A percentile compares a stretch with the other conserved stretches of the same genome.
These are phyloP conservation scores for Tenodera sinensis DNA, from an alignment of 2,888 invertebrate species.

Conservation along the genomic window DNA sequence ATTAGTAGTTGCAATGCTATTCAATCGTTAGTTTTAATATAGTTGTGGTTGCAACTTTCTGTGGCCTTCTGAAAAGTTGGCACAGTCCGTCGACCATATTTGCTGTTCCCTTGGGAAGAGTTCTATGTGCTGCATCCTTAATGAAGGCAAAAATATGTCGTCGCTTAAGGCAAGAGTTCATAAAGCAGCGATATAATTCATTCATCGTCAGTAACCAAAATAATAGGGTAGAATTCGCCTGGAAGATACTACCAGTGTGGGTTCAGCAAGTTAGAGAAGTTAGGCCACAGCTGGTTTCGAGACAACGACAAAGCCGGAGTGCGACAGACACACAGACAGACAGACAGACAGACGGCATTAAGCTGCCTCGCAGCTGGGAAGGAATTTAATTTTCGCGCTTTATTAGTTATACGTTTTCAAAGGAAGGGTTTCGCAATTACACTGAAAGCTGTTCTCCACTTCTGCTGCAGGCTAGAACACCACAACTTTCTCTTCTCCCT, in stretches of 20 bases:
- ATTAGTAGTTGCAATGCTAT: no score
- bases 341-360: background rate
- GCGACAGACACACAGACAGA: no score
- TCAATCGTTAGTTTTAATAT: no score
- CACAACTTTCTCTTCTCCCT: background rate
- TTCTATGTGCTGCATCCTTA: no score
- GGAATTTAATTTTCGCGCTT: constrained; percentile 7
- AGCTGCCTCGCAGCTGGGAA: background rate
- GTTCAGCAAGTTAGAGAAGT: background rate
- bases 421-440: background rate
- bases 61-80: no score
- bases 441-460: background rate
- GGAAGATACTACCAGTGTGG: background rate
- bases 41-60: no score
- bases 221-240: background rate
- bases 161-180: no score
- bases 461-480: background rate
- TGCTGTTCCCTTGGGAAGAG: no score
- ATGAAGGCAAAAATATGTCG: no score
- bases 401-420: constrained; percentile 12
- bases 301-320: background rate
- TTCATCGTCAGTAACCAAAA: no score
- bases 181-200: no score
- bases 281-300: background rate
- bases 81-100: no score